Evolutionary conservation across 2,797 vertebrate species (phyloP).

Genomic region (Triplophysa yarkandensis): DNA sequence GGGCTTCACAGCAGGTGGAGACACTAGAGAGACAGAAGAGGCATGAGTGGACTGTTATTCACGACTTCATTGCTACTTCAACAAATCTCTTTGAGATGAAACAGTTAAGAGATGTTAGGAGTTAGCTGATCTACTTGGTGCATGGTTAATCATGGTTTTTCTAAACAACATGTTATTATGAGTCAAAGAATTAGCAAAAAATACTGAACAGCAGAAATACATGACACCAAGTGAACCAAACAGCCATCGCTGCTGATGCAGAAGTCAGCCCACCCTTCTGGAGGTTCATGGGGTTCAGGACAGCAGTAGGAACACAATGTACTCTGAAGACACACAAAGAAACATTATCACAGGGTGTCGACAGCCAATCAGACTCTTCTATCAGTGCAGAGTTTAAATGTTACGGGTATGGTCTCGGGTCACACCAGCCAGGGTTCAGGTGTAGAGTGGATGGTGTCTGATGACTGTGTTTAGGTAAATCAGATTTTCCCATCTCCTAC

Average conservation of each 20-base stretch:
- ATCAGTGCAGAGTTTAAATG: not conserved
- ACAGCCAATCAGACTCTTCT: not conserved
- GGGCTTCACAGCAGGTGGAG: constrained; percentile 59
- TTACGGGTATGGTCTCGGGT: not conserved
- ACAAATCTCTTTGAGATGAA: constrained; percentile 3
- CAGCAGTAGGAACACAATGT: not conserved
- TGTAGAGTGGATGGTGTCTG: too few species aligned
- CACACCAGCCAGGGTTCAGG: not conserved
- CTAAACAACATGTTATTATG: too few species aligned
- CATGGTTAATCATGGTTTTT: too few species aligned
- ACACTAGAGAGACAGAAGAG: constrained; percentile 55
- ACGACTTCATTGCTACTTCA: constrained; percentile 3
- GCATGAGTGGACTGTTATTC: constrained; percentile 15
- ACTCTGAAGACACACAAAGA: not conserved
- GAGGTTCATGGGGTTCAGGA: constrained; percentile 63
- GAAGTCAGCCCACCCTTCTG: constrained; percentile 67
- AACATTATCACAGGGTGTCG: not conserved
- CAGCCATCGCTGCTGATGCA: constrained; percentile 64
- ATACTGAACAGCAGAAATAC: too few species aligned
- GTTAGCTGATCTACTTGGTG: constrained; percentile 22
- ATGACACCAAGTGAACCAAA: constrained; percentile 49
- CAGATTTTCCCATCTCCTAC: too few species aligned
- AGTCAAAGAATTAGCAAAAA: too few species aligned
- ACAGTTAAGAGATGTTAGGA: not conserved
- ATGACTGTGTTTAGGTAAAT: too few species aligned